These are phyloP conservation scores for Microcebus griseorufus DNA, from an alignment of 2,113 vertebrate species.

Conservation along the genomic window DNA sequence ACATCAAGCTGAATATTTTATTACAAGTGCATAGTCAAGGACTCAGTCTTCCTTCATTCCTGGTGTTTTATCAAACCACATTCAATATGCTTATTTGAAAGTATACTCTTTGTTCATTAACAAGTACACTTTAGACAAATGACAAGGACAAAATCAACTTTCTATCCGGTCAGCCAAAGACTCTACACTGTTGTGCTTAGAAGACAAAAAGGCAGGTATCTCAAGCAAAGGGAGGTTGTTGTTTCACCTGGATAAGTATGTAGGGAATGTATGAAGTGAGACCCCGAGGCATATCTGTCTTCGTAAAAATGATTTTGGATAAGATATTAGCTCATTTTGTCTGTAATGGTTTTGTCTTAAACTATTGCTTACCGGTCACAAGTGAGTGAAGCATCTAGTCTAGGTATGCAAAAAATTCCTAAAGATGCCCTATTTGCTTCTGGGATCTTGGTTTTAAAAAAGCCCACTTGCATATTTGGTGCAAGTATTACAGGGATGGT, in stretches of 20 bases:
- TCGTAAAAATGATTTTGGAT: neutral
- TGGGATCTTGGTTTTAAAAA: neutral
- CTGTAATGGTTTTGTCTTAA: neutral
- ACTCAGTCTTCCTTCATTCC: neutral
- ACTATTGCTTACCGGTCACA: neutral
- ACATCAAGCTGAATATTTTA: neutral
- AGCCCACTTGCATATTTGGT: neutral
- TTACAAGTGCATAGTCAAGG: neutral
- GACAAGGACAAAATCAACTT: slow-evolving; percentile 2
- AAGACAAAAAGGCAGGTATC: neutral
- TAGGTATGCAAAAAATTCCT: neutral
- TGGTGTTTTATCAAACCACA: neutral
- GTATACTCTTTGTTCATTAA: neutral
- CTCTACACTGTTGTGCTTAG: neutral
- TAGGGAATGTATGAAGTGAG: neutral
- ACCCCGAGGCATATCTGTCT: neutral
- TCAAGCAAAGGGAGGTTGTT: neutral
- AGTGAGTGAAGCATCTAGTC: neutral
- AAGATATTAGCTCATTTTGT: neutral
- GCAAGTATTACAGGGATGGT: neutral
- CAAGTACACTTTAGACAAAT: neutral
- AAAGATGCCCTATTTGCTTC: neutral
- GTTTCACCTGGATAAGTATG: neutral
- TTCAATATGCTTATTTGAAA: neutral
- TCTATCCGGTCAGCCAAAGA: neutral